Conservation (phyloP, 1,140 invertebrate genomes). For the Procambarus clarkii region DNA sequence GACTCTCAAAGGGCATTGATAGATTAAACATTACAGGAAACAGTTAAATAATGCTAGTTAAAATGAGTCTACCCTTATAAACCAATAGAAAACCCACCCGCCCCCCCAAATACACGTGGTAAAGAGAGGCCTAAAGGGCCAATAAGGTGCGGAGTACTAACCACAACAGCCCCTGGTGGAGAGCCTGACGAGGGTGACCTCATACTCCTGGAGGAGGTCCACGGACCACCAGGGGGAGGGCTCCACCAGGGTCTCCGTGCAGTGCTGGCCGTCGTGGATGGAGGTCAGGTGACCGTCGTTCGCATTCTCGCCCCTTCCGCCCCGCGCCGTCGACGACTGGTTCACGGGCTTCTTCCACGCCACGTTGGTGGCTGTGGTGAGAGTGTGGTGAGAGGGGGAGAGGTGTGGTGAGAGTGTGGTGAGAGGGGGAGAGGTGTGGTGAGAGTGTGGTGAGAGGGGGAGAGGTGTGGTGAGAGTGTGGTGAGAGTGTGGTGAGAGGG, state of each 20-base stretch:
- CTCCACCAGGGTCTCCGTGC: constrained; percentile 91
- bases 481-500: not conserved
- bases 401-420: no score
- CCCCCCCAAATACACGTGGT: no score
- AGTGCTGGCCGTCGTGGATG: constrained; percentile 85
- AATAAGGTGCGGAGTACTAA: constrained; percentile 76
- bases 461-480: not conserved
- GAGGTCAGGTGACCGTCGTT: constrained; percentile 90
- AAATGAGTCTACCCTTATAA: no score
- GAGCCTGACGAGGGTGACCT: constrained; percentile 88
- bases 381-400: not conserved
- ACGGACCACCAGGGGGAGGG: constrained; percentile 94
- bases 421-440: no score
- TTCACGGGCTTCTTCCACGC: constrained; percentile 91
- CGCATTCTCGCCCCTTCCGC: constrained; percentile 86
- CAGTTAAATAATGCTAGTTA: no score
- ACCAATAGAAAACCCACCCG: no score
- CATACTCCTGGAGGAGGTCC: constrained; percentile 87
- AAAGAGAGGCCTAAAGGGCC: no score
- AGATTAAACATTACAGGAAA: no score
- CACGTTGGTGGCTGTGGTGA: constrained; percentile 82
- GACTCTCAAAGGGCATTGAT: no score
- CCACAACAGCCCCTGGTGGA: constrained; percentile 91
- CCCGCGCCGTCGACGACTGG: constrained; percentile 90
- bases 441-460: no score